Base-by-base conservation (phyloP, 1,140 invertebrate genomes). In the Ceratosolen fusciceps region DNA sequence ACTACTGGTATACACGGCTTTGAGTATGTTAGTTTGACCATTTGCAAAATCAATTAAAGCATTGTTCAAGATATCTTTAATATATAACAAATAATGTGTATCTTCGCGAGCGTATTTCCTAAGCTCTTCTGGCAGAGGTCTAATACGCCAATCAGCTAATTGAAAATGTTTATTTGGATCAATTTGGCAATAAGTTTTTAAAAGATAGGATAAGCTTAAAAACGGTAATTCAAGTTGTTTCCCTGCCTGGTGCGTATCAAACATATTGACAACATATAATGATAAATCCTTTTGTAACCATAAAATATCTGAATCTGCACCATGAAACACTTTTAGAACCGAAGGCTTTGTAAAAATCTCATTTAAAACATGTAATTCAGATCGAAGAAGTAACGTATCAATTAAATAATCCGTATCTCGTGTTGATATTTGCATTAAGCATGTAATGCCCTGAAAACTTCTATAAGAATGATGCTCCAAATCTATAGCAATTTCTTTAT, bases 231-330 rank as follows among this genome's bases (percentile, higher is more conserved):
- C 91, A 0, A 99, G 90, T 0, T 93, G 90, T 81, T 95, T 93
- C 0, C 97, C 94, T 0, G 98, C 98, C 85, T 96, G 93, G 87
- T 97, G 93, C 0, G 98, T 99, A 87, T 99, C 98, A 89, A 99
- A 99, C 94, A 99, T 94, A 84, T 99, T 98, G 0, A 99, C 97
- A 24, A 99, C 88, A 86, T 99, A 99, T 0, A 99, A 83, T 0
- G 96, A 96, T 75, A 99, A 94, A 91, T 99, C 98, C 65, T 96
- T 92, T 88, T 99, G 98, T 29, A 99, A 90, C 98, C 98, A 99
- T 29, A 94, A 89, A 47, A 99, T 93, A 88, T 99, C 98, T 62
- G 86, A 91, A 77, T 97, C 94, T 0, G 96, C 95, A 54, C 98
- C 98, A 88, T 99, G 98, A 83, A 99, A 95, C 3, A 99, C 96